These are phyloP conservation scores for Agrypnus murinus DNA, from an alignment of 2,888 invertebrate genomes.

Conservation along the genomic window DNA sequence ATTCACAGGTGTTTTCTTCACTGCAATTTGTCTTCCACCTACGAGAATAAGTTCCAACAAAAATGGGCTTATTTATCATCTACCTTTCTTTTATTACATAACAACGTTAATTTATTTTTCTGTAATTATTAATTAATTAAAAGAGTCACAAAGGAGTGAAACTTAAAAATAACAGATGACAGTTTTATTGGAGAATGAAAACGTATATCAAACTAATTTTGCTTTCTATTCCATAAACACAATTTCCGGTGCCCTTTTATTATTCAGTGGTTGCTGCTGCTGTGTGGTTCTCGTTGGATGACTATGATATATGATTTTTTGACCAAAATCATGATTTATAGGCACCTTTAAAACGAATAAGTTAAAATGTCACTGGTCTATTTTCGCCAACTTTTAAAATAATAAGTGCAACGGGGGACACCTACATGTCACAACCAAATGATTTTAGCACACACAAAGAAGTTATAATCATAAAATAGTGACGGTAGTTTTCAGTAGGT, in stretches of 20 bases:
- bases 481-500: constrained; percentile 46
- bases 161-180: constrained; percentile 7
- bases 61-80: constrained; percentile 26
- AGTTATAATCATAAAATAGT: constrained; percentile 42
- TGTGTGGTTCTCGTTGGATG: neutral
- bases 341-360: neutral
- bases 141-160: constrained; percentile 4
- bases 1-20: constrained; percentile 31
- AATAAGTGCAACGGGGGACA: constrained; percentile 26
- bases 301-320: constrained; percentile 15
- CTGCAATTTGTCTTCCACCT: constrained; percentile 32
- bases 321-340: constrained; percentile 17
- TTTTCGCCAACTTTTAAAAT: constrained; percentile 17
- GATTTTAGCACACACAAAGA: constrained; percentile 27
- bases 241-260: constrained; percentile 5
- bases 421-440: constrained; percentile 18
- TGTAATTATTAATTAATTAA: constrained; percentile 25
- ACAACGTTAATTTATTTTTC: constrained; percentile 20
- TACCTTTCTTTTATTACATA: constrained; percentile 16
- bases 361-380: constrained; percentile 24
- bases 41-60: constrained; percentile 11
- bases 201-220: constrained; percentile 1
- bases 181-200: constrained; percentile 12
- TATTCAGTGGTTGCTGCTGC: no score
- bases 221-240: constrained; percentile 19